These are phyloP conservation scores for Bufotes viridis DNA, from an alignment of 2,797 vertebrate species.

Conservation along the genomic window DNA sequence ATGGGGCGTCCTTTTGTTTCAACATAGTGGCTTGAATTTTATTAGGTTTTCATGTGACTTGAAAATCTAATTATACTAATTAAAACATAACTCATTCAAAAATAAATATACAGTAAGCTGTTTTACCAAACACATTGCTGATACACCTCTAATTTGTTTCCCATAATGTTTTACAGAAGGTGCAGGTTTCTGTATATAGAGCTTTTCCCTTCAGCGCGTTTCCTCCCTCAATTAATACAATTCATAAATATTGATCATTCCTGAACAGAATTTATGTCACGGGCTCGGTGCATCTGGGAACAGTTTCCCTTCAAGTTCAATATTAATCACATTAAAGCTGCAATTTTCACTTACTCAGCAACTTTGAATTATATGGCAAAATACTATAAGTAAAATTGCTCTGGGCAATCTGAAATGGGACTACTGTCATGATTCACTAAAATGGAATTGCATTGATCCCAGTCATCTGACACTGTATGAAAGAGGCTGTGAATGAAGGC, in stretches of 20 bases:
- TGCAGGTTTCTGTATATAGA: slow-evolving; percentile 41
- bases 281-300: slow-evolving; percentile 58
- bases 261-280: slow-evolving; percentile 63
- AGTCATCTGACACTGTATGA: slow-evolving; percentile 35
- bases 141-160: slow-evolving; percentile 55
- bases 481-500: background rate
- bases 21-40: background rate
- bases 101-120: slow-evolving; percentile 48
- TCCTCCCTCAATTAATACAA: slow-evolving; percentile 59
- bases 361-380: slow-evolving; percentile 59
- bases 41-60: slow-evolving; percentile 22
- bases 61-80: slow-evolving; percentile 35
- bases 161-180: slow-evolving; percentile 54
- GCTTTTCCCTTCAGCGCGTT: slow-evolving; percentile 50
- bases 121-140: slow-evolving; percentile 48
- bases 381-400: slow-evolving; percentile 62
- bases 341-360: slow-evolving; percentile 61
- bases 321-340: slow-evolving; percentile 63
- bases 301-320: slow-evolving; percentile 61
- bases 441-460: slow-evolving; percentile 53
- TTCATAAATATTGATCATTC: slow-evolving; percentile 64
- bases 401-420: slow-evolving; percentile 46
- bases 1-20: background rate
- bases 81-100: slow-evolving; percentile 53
- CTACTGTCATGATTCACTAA: slow-evolving; percentile 49